Conservation (phyloP, 1,140 invertebrate genomes). For the Triops cancriformis region DNA sequence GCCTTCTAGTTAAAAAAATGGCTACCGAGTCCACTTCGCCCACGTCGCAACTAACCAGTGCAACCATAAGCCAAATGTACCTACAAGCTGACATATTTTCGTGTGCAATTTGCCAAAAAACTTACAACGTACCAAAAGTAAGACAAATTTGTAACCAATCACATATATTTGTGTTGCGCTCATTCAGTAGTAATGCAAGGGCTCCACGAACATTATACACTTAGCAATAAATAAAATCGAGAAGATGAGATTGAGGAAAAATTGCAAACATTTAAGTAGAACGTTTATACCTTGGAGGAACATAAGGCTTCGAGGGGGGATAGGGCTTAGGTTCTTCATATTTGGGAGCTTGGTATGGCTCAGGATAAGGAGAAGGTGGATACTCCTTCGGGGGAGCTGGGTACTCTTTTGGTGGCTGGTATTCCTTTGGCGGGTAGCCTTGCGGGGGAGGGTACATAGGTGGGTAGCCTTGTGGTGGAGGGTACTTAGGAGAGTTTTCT, state of each 20-base stretch:
- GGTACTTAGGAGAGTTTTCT: background rate
- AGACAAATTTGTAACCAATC: conserved; percentile 20
- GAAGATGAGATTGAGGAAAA: background rate
- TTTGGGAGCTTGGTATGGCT: background rate
- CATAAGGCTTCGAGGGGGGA: background rate
- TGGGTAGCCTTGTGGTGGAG: background rate
- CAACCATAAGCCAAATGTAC: background rate
- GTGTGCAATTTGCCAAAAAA: conserved; percentile 8
- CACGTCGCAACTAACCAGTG: background rate
- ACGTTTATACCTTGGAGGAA: background rate
- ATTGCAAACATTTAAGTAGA: background rate
- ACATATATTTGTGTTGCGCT: background rate
- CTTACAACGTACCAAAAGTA: conserved; percentile 20
- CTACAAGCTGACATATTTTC: background rate
- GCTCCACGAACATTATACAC: background rate
- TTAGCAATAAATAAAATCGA: background rate
- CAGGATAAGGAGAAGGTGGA: background rate
- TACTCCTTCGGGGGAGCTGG: background rate
- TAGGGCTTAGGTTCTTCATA: background rate
- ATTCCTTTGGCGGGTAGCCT: background rate
- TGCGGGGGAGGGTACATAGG: background rate
- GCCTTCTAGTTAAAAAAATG: background rate
- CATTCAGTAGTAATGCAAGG: background rate
- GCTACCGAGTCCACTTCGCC: background rate
- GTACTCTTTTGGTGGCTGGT: background rate